A percentile compares a stretch with the other conserved stretches of the same genome.
These are phyloP conservation scores for Macrocentrus cingulum DNA, from an alignment of 1,140 invertebrate genomes.

Conservation along the genomic window DNA sequence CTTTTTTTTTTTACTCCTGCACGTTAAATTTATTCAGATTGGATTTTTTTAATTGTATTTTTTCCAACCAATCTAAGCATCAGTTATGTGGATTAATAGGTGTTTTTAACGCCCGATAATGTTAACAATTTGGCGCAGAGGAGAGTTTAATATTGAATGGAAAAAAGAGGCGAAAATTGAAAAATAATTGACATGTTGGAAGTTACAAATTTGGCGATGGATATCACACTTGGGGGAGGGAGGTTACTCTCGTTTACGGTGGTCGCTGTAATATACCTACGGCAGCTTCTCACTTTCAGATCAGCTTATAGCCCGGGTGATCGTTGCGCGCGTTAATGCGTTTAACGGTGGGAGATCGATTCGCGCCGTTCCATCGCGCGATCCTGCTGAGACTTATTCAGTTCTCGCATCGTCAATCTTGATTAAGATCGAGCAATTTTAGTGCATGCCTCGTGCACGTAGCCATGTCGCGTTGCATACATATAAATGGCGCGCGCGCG, in stretches of 20 bases:
- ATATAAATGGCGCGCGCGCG: no score
- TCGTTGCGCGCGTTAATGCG: slow-evolving; percentile 10
- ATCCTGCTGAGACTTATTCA: slow-evolving; percentile 2
- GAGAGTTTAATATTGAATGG: no score
- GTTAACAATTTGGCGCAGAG: no score
- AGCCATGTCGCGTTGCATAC: not conserved
- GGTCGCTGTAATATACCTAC: not conserved
- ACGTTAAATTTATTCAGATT: no score
- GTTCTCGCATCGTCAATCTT: slow-evolving; percentile 14
- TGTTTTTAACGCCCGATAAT: no score
- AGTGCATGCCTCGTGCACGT: not conserved
- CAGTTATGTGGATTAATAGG: no score
- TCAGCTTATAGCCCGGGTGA: not conserved
- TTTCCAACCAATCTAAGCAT: no score
- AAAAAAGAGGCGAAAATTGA: no score
- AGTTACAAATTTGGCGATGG: not conserved
- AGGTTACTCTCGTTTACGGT: not conserved
- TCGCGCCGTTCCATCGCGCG: slow-evolving; percentile 5
- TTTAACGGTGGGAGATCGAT: slow-evolving; percentile 15
- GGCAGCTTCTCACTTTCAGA: slow-evolving; percentile 15
- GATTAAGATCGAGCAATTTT: slow-evolving; percentile 13
- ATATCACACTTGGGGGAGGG: not conserved
- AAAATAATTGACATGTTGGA: no score
- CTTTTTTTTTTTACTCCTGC: no score
- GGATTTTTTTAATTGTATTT: no score